Percentiles rank a stretch among this genome's conserved stretches.
phyloP scores from a whole-genome alignment of 2,113 vertebrate species.

The Nothobranchius kuhntae region DNA sequence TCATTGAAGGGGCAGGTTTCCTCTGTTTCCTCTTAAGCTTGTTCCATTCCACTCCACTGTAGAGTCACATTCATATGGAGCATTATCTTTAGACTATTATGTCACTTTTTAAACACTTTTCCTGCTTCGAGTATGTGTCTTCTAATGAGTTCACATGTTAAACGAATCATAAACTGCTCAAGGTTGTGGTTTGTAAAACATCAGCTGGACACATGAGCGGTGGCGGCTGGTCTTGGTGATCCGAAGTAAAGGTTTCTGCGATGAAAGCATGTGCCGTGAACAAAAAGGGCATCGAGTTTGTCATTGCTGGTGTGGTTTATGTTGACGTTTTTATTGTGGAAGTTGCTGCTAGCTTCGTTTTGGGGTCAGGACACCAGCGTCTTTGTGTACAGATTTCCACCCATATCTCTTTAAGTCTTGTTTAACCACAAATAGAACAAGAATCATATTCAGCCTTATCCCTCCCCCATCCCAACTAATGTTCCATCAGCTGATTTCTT shows the following conservation, averaged over 20 bases:
- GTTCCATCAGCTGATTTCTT: slow-evolving; percentile 44
- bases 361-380: slow-evolving; percentile 59
- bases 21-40: slow-evolving; percentile 35
- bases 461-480: neutral
- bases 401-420: slow-evolving; percentile 59
- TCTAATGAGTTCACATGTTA: neutral
- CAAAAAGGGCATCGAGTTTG: slow-evolving; percentile 67
- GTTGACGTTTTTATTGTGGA: slow-evolving; percentile 56
- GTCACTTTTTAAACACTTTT: neutral
- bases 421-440: slow-evolving; percentile 69
- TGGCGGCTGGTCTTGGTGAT: slow-evolving; percentile 8
- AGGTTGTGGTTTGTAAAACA: neutral
- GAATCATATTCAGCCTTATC: slow-evolving; percentile 26
- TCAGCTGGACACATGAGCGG: slow-evolving; percentile 20
- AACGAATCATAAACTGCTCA: neutral
- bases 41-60: slow-evolving; percentile 40
- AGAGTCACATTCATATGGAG: slow-evolving; percentile 55
- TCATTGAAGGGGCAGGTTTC: slow-evolving; percentile 71
- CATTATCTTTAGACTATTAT: slow-evolving; percentile 29
- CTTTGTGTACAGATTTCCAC: slow-evolving; percentile 63
- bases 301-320: slow-evolving; percentile 60
- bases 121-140: neutral
- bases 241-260: slow-evolving; percentile 44
- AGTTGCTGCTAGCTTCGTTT: slow-evolving; percentile 58
- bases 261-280: slow-evolving; percentile 32